phyloP scores from a whole-genome alignment of 2,797 vertebrate genomes.

The Ctenochaetus hawaiiensis region DNA sequence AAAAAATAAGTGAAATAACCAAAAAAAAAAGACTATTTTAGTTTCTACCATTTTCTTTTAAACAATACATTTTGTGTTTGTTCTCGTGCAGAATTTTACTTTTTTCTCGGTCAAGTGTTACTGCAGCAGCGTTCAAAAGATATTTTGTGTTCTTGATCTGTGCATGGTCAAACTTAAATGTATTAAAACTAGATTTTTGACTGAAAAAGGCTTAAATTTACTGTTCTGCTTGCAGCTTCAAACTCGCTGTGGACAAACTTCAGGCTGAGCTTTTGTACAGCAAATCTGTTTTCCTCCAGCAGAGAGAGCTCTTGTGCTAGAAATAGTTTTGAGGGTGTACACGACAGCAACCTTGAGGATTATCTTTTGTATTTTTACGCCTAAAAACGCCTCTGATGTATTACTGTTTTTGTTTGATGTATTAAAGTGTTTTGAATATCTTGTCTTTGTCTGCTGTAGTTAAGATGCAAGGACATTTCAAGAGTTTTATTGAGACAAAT shows the following conservation, averaged over 20 bases:
- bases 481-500: background rate
- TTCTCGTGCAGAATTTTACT: constrained; percentile 57
- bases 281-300: constrained; percentile 59
- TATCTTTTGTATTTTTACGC: constrained; percentile 66
- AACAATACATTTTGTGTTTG: constrained; percentile 73
- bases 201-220: constrained; percentile 60
- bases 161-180: constrained; percentile 74
- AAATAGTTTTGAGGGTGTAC: constrained; percentile 39
- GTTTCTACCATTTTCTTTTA: constrained; percentile 72
- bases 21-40: constrained; percentile 48
- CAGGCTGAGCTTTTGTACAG: constrained; percentile 45
- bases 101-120: constrained; percentile 54
- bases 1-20: constrained; percentile 61
- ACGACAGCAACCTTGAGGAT: constrained; percentile 13
- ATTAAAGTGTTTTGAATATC: constrained; percentile 82
- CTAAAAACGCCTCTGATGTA: constrained; percentile 70
- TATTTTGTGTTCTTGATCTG: constrained; percentile 58
- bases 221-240: constrained; percentile 57
- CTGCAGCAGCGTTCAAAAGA: constrained; percentile 53
- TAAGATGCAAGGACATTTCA: background rate
- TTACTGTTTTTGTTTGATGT: constrained; percentile 77
- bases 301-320: constrained; percentile 72
- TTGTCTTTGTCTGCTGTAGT: constrained; percentile 14
- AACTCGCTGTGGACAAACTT: constrained; percentile 35
- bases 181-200: constrained; percentile 58